A percentile compares a stretch with the other conserved stretches of the same genome.
phyloP scores from a whole-genome alignment of 1,140 invertebrate species.

The Aphis gossypii region DNA sequence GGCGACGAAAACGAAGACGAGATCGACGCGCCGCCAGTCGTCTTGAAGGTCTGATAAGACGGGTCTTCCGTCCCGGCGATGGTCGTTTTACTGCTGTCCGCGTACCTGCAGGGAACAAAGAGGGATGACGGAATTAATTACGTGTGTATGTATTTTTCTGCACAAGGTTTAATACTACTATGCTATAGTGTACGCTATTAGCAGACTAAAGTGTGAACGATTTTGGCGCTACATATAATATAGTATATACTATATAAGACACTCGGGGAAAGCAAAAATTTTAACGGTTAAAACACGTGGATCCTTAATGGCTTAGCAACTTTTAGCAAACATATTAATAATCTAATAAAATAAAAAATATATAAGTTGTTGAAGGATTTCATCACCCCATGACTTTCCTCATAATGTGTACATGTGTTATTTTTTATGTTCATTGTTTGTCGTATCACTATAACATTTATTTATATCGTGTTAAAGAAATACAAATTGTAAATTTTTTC shows the following conservation, averaged over 20 bases:
- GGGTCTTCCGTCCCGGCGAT: constrained; percentile 22
- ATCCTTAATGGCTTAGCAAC: too few species aligned
- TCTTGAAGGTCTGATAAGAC: constrained; percentile 39
- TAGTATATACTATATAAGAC: background rate
- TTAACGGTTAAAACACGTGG: background rate
- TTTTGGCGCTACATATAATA: background rate
- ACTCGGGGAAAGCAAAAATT: background rate
- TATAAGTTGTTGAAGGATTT: too few species aligned
- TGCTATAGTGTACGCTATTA: background rate
- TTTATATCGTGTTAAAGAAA: too few species aligned
- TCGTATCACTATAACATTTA: too few species aligned
- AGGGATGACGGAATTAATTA: background rate
- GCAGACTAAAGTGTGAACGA: background rate
- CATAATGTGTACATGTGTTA: too few species aligned
- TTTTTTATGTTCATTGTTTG: too few species aligned
- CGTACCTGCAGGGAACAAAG: background rate
- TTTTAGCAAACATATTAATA: too few species aligned
- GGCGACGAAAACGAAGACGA: background rate
- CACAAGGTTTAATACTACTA: background rate
- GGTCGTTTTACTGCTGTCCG: constrained; percentile 11
- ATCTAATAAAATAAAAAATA: too few species aligned
- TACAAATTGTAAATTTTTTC: too few species aligned
- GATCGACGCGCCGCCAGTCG: too few species aligned
- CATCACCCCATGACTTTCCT: too few species aligned
- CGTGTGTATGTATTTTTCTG: background rate